Base-by-base conservation (phyloP, 2,113 vertebrate genomes). In the Chunga burmeisteri region DNA sequence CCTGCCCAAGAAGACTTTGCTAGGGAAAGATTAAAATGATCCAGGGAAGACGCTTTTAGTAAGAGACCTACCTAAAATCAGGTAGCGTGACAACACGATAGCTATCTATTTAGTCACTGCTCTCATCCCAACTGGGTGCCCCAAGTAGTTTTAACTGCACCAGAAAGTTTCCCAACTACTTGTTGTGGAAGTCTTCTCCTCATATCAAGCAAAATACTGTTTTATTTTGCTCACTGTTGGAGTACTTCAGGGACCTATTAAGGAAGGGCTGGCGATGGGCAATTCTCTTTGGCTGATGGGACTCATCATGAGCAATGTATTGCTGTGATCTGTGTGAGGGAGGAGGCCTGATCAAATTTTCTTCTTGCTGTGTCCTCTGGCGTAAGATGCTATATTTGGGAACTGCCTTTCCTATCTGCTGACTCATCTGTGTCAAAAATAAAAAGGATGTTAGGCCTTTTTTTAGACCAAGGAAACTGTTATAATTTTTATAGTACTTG, bases 351-450 rank as follows among this genome's bases (percentile, higher is more conserved):
- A 93, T 91, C 11, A 42, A 3, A 78, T 81, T 93, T 86, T 80
- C n/a, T 72, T 89, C 46, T 66, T 91, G 30, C 74, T 83, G 27
- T 86, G 79, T 86, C 67, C 86, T 92, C 81, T 92, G 71, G 73
- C 22, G 1, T 90, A 77, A 63, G 56, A 27, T 13, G 17, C 94
- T 96, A 88, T 97, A 95, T 94, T 95, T 92, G 83, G 73, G 74
- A 89, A 16, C 46, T 80, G 77, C 44, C 27, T 94, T 96, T 93
- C 36, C 71, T 93, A 68, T 93, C 79, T 96, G 93, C 95, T 97
- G 96, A 96, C 74, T 97, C 96, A 97, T 91, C 71, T 7, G 9
- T 81, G 55, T 83, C 67, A 90, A 70, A 96, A 96, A 94, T 92
- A 93, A 93, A 92, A 94, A 55, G 27, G 78, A 88, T 6, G 6